A percentile compares a stretch with the other conserved stretches of the same genome.
Evolutionary conservation across 2,113 vertebrate species (phyloP).

Genomic region (Hypanus sabinus): DNA sequence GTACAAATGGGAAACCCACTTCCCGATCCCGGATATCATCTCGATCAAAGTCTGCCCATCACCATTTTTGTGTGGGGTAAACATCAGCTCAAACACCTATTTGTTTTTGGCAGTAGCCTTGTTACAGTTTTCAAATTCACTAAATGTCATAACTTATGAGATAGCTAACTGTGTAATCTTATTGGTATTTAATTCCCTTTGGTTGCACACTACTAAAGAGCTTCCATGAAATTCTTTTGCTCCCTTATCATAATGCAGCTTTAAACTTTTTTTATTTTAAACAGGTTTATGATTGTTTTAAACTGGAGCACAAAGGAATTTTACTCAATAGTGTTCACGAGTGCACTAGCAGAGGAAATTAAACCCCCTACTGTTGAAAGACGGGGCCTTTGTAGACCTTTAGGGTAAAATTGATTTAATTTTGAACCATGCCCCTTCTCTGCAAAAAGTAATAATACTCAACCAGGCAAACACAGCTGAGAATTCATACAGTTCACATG

Average conservation of each 20-base stretch:
- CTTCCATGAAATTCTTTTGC: neutral
- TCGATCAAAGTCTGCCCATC: neutral
- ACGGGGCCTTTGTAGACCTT: neutral
- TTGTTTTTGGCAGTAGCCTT: neutral
- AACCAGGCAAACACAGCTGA: neutral
- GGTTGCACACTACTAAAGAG: neutral
- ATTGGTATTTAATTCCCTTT: neutral
- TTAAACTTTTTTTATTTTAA: neutral
- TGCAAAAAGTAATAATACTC: neutral
- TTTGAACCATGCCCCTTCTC: neutral
- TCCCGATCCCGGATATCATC: neutral
- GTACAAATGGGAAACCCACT: neutral
- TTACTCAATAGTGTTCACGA: neutral
- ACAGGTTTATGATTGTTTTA: slow-evolving; percentile 18
- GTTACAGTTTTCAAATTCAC: neutral
- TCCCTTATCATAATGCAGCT: neutral
- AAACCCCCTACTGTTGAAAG: neutral
- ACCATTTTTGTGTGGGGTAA: neutral
- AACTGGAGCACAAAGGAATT: slow-evolving; percentile 16
- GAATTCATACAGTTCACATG: slow-evolving; percentile 24
- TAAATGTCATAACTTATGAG: neutral
- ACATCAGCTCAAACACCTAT: neutral
- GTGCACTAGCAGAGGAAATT: neutral
- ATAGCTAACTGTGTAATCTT: neutral
- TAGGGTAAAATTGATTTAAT: slow-evolving; percentile 17